phyloP scores from a whole-genome alignment of 2,888 invertebrate species.

The Theodoxus fluviatilis region DNA sequence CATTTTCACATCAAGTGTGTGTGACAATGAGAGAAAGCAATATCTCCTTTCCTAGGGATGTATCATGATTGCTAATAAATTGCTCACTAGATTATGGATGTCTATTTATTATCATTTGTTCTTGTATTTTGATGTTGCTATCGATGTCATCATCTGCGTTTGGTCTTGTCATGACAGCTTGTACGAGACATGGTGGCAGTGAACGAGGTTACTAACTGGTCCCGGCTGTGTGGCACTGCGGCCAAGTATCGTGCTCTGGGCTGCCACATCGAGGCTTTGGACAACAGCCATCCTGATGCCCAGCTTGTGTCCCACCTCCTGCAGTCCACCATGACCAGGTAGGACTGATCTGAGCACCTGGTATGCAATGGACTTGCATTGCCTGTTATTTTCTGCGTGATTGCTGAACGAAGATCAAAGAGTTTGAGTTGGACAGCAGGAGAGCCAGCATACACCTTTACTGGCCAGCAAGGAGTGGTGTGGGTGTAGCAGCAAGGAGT shows the following conservation, averaged over 20 bases:
- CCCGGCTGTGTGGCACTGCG: conserved; percentile 40
- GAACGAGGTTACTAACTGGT: conserved; percentile 61
- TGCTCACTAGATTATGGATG: too few relatives aligned
- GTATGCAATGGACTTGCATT: background rate
- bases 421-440: too few relatives aligned
- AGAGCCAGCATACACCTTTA: too few relatives aligned
- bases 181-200: conserved; percentile 59
- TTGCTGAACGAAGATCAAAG: too few relatives aligned
- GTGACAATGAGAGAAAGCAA: background rate
- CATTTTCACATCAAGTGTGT: too few relatives aligned
- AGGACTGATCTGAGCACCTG: too few relatives aligned
- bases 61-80: too few relatives aligned
- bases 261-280: conserved; percentile 51
- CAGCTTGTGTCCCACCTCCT: conserved; percentile 28
- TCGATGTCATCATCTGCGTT: background rate
- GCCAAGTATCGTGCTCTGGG: conserved; percentile 58
- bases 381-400: background rate
- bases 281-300: conserved; percentile 3
- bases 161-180: conserved; percentile 41
- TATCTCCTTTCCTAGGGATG: background rate
- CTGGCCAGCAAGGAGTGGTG: too few relatives aligned
- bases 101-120: background rate
- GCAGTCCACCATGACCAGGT: conserved; percentile 31
- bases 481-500: too few relatives aligned
- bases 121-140: background rate